Percentiles rank a stretch among this genome's conserved stretches.
Conservation (phyloP, 35 echinoderm and acorn worm species). For the Chiridota heheva region DNA sequence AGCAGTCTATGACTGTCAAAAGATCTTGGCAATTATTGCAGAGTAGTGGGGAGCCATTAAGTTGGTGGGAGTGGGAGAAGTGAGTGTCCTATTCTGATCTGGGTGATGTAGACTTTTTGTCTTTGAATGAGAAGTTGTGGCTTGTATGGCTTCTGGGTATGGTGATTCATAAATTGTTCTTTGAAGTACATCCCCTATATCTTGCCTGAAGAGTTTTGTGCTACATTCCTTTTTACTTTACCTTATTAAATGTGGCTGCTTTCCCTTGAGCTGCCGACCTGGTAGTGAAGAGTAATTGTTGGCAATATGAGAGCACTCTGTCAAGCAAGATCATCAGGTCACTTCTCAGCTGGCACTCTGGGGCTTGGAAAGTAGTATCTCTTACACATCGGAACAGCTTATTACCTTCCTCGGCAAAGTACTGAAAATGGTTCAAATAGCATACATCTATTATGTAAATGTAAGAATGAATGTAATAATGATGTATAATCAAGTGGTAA, state of each 20-base stretch:
- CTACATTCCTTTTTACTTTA: too few species aligned
- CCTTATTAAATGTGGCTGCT: conserved; percentile 93
- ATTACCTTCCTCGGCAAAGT: conserved; percentile 98
- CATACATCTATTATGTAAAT: not conserved
- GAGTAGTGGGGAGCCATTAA: too few species aligned
- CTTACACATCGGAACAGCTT: conserved; percentile 82
- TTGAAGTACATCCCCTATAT: too few species aligned
- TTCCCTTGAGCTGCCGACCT: conserved; percentile 82
- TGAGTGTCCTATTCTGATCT: too few species aligned
- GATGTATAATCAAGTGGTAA: not conserved
- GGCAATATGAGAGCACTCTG: conserved; percentile 83
- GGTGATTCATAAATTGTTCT: too few species aligned
- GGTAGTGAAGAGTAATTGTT: conserved; percentile 86
- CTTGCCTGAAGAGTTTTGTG: too few species aligned
- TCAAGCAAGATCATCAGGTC: conserved; percentile 75
- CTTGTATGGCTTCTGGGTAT: too few species aligned
- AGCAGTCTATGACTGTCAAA: too few species aligned
- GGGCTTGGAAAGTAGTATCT: conserved; percentile 72
- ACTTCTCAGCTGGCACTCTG: conserved; percentile 68
- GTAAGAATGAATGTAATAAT: not conserved
- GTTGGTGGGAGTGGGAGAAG: too few species aligned
- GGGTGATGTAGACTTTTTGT: too few species aligned
- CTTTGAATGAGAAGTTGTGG: too few species aligned
- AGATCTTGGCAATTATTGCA: too few species aligned
- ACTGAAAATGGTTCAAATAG: conserved; percentile 44